A percentile compares a stretch with the other conserved stretches of the same genome.
phyloP scores from a whole-genome alignment of 2,888 invertebrate species.

The Meta bourneti region DNA sequence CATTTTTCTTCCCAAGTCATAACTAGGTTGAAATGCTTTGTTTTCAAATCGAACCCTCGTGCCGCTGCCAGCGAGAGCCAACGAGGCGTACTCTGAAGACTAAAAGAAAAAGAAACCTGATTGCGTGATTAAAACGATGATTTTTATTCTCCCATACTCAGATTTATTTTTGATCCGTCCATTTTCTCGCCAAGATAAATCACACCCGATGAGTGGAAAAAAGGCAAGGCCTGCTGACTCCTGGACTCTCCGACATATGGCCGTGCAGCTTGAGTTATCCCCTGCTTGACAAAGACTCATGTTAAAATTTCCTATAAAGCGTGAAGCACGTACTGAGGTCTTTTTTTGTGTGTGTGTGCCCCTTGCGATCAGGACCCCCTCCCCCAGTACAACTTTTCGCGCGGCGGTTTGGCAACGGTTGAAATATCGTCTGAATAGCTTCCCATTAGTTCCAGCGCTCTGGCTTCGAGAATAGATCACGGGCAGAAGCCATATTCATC shows the following conservation, averaged over 20 bases:
- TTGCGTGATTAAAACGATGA: background rate
- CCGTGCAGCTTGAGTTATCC: constrained; percentile 30
- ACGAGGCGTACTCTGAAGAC: background rate
- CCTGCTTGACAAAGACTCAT: constrained; percentile 39
- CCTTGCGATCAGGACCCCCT: constrained; percentile 20
- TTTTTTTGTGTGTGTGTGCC: constrained; percentile 11
- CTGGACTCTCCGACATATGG: background rate
- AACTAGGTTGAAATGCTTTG: too few species aligned
- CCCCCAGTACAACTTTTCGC: constrained; percentile 35
- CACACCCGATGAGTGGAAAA: background rate
- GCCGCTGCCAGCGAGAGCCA: background rate
- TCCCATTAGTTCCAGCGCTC: constrained; percentile 71
- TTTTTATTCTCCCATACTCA: background rate
- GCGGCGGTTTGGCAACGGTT: constrained; percentile 62
- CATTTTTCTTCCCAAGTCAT: too few species aligned
- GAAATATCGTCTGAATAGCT: constrained; percentile 63
- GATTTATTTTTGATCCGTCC: background rate
- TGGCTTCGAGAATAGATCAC: constrained; percentile 66
- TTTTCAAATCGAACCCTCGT: too few species aligned
- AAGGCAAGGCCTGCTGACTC: background rate
- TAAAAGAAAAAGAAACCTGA: background rate
- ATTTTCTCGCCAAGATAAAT: background rate
- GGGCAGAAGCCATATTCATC: constrained; percentile 44
- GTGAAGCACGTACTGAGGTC: constrained; percentile 56
- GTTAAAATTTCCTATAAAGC: constrained; percentile 61